Percentiles rank a stretch among this genome's conserved stretches.
Evolutionary conservation across 2,888 invertebrate species (phyloP).

Genomic region (Syritta pipiens): DNA sequence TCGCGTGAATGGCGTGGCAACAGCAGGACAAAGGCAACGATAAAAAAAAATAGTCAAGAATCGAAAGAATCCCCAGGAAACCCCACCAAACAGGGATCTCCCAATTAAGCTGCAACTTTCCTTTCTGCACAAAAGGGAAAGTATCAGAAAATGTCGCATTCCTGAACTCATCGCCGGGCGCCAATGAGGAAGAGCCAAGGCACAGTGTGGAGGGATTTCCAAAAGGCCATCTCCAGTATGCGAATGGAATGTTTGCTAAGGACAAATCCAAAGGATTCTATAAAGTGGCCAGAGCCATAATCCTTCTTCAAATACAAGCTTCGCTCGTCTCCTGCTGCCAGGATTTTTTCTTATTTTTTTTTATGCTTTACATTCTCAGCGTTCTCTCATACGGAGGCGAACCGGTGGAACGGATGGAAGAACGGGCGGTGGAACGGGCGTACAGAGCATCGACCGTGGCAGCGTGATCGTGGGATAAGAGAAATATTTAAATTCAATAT

Average conservation of each 20-base stretch:
- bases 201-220: conserved; percentile 2
- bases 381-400: conserved; percentile 5
- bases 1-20: conserved; percentile 10
- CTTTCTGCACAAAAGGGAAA: conserved; percentile 21
- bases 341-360: no score
- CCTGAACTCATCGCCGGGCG: conserved; percentile 35
- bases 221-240: conserved; percentile 56
- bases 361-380: conserved; percentile 35
- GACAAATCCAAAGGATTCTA: conserved; percentile 67
- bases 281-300: conserved; percentile 68
- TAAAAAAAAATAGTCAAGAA: not conserved
- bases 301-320: conserved; percentile 65
- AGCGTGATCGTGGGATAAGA: conserved; percentile 60
- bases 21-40: not conserved
- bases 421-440: not conserved
- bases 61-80: not conserved
- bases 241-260: conserved; percentile 65
- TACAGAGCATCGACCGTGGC: conserved; percentile 30
- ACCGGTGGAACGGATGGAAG: not conserved
- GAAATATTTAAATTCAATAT: conserved; percentile 69
- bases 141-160: conserved; percentile 44
- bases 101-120: conserved; percentile 59
- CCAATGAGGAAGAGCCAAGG: conserved; percentile 4
- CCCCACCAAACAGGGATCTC: conserved; percentile 2
- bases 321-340: conserved; percentile 24